Evolutionary conservation across 2,888 invertebrate genomes (phyloP).

Genomic region (Theretra japonica): DNA sequence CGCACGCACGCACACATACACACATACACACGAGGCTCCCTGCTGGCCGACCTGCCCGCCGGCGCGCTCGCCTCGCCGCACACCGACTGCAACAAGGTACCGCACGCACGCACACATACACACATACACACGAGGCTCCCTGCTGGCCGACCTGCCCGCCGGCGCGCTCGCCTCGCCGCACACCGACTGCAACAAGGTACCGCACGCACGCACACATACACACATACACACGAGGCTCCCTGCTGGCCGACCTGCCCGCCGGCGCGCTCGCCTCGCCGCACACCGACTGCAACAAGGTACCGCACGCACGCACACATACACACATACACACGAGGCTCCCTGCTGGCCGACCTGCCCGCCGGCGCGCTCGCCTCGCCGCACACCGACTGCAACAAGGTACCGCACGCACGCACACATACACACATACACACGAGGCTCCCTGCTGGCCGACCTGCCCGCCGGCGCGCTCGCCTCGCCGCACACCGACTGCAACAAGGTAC

Average conservation of each 20-base stretch:
- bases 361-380: too few relatives aligned
- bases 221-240: neutral
- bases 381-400: neutral
- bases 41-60: constrained; percentile 79
- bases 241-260: constrained; percentile 79
- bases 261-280: constrained; percentile 87
- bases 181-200: constrained; percentile 92
- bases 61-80: constrained; percentile 87
- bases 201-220: neutral
- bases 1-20: neutral
- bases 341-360: constrained; percentile 74
- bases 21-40: too few relatives aligned
- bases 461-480: too few relatives aligned
- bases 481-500: too few relatives aligned
- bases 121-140: constrained; percentile 78
- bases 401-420: too few relatives aligned
- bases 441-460: too few relatives aligned
- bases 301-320: neutral
- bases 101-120: neutral
- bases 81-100: too few relatives aligned
- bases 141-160: constrained; percentile 92
- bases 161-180: constrained; percentile 91
- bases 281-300: too few relatives aligned
- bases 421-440: too few relatives aligned
- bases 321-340: neutral